Evolutionary conservation across 2,888 invertebrate genomes (phyloP).

Genomic region (Callinectes sapidus): DNA sequence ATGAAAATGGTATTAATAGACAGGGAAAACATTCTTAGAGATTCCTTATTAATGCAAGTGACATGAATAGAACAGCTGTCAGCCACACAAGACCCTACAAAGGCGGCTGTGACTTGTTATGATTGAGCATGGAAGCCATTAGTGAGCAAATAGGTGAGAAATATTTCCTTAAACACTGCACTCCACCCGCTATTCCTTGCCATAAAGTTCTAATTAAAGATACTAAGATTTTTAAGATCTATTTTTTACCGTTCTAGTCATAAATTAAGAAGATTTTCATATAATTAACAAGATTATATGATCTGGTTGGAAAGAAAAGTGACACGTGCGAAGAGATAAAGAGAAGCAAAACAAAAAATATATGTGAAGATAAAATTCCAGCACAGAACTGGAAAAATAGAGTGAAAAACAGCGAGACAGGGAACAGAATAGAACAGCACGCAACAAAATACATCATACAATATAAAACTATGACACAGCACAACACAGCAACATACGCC

Average conservation of each 20-base stretch:
- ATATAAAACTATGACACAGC: not conserved
- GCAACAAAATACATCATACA: not conserved
- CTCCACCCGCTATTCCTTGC: too few relatives aligned
- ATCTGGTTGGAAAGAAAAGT: not conserved
- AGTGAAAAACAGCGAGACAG: not conserved
- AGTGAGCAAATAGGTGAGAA: not conserved
- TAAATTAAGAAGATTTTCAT: too few relatives aligned
- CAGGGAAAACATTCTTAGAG: not conserved
- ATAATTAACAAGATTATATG: not conserved
- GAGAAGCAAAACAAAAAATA: not conserved
- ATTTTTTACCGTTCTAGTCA: too few relatives aligned
- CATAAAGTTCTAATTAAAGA: too few relatives aligned
- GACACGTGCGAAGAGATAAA: not conserved
- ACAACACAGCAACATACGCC: not conserved
- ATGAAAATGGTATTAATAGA: not conserved
- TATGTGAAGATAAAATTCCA: not conserved
- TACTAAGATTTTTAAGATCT: too few relatives aligned
- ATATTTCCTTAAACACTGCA: too few relatives aligned
- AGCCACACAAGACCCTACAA: not conserved
- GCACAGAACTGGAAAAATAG: not conserved
- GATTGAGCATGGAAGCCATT: not conserved
- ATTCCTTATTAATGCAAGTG: slow-evolving; percentile 7
- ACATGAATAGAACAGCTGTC: not conserved
- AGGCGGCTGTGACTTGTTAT: not conserved
- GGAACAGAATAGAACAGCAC: not conserved